phyloP scores from a whole-genome alignment of 2,888 invertebrate species.

The Leptodirus hochenwartii region DNA sequence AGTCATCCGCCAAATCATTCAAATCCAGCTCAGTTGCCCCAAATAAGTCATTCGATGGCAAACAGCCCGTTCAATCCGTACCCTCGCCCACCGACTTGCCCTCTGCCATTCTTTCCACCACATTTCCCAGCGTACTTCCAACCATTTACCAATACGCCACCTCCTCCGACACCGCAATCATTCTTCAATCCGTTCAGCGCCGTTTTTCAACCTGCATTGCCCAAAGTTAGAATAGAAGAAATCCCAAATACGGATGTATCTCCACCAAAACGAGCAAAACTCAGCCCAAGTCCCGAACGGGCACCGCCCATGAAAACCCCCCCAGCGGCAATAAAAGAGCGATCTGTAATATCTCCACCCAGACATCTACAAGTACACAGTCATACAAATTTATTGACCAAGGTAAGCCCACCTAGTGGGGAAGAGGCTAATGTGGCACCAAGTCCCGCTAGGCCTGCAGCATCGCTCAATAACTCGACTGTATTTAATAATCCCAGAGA shows the following conservation, averaged over 20 bases:
- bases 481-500: constrained; percentile 19
- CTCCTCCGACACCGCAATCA: constrained; percentile 31
- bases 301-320: constrained; percentile 21
- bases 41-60: constrained; percentile 20
- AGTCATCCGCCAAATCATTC: constrained; percentile 24
- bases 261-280: constrained; percentile 9
- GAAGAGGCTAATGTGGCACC: constrained; percentile 48
- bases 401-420: constrained; percentile 46
- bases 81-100: constrained; percentile 42
- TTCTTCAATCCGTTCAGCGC: constrained; percentile 33
- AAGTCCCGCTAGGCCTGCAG: constrained; percentile 43
- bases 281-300: constrained; percentile 16
- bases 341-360: not conserved
- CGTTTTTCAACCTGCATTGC: constrained; percentile 24
- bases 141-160: constrained; percentile 24
- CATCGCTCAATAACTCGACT: constrained; percentile 14
- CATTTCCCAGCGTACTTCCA: constrained; percentile 29
- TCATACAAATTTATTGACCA: no score
- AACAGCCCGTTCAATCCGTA: constrained; percentile 50
- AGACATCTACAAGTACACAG: constrained; percentile 9
- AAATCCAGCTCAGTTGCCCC: constrained; percentile 21
- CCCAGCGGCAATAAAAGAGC: not conserved
- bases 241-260: constrained; percentile 13
- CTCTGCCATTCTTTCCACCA: constrained; percentile 42
- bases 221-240: constrained; percentile 26